These are phyloP conservation scores for Eptesicus fuscus DNA, from an alignment of 2,113 vertebrate species.

Conservation along the genomic window DNA sequence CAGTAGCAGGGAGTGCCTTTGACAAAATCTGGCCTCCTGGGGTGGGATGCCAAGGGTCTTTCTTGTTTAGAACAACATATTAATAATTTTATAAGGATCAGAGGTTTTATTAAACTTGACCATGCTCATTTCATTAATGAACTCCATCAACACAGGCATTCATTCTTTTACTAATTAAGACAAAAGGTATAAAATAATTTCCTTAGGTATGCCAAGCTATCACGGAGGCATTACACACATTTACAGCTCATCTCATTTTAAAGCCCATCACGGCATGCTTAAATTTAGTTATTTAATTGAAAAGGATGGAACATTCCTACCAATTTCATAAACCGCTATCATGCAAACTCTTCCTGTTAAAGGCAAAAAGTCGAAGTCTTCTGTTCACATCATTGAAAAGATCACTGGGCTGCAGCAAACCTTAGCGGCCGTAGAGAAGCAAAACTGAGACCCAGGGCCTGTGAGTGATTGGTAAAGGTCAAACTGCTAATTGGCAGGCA, in stretches of 20 bases:
- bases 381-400: neutral
- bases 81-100: neutral
- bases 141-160: neutral
- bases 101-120: neutral
- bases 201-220: neutral
- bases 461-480: slow-evolving; percentile 48
- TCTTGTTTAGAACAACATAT: neutral
- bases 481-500: slow-evolving; percentile 27
- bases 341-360: neutral
- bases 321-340: neutral
- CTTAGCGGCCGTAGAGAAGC: neutral
- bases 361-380: neutral
- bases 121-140: neutral
- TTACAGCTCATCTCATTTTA: neutral
- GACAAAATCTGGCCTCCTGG: neutral
- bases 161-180: neutral
- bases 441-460: neutral
- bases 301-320: neutral
- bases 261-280: neutral
- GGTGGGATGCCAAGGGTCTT: neutral
- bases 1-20: neutral
- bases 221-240: neutral
- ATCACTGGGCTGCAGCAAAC: neutral
- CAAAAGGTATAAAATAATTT: neutral
- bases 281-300: neutral